These are phyloP conservation scores for Morelia viridis DNA, from an alignment of 2,797 vertebrate genomes.

Conservation along the genomic window DNA sequence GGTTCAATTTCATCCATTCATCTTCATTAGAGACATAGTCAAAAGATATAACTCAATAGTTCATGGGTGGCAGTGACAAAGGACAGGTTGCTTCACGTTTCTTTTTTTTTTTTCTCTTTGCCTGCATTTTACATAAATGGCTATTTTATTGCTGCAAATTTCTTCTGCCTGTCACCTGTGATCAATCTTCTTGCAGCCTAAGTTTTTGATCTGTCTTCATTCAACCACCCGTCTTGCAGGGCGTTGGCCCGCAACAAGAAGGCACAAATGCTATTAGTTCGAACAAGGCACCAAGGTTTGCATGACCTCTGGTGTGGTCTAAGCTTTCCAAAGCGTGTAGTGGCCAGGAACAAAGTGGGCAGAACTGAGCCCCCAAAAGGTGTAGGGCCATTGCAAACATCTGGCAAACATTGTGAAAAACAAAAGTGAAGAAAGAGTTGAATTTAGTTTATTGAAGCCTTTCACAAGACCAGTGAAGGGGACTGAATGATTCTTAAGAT, in stretches of 20 bases:
- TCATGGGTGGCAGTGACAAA: conserved; percentile 26
- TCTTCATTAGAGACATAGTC: conserved; percentile 36
- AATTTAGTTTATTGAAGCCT: no score
- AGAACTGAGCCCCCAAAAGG: not conserved
- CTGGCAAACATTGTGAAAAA: no score
- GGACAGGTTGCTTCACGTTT: conserved; percentile 38
- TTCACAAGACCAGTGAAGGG: no score
- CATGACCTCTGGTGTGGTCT: not conserved
- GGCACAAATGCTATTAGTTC: not conserved
- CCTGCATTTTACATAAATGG: not conserved
- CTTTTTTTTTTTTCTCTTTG: not conserved
- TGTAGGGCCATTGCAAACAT: no score
- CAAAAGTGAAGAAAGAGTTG: no score
- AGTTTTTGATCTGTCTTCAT: not conserved
- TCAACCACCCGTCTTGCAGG: not conserved
- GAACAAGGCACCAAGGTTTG: not conserved
- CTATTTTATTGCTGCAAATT: not conserved
- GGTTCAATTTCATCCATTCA: not conserved
- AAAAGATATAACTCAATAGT: conserved; percentile 7
- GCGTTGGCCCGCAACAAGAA: not conserved
- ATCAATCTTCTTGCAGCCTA: conserved; percentile 34
- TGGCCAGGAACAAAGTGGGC: no score
- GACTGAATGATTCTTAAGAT: no score
- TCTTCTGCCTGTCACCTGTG: not conserved
- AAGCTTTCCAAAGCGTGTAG: not conserved